Base-by-base conservation (phyloP, 2,888 invertebrate species). In the Oligia latruncula region DNA sequence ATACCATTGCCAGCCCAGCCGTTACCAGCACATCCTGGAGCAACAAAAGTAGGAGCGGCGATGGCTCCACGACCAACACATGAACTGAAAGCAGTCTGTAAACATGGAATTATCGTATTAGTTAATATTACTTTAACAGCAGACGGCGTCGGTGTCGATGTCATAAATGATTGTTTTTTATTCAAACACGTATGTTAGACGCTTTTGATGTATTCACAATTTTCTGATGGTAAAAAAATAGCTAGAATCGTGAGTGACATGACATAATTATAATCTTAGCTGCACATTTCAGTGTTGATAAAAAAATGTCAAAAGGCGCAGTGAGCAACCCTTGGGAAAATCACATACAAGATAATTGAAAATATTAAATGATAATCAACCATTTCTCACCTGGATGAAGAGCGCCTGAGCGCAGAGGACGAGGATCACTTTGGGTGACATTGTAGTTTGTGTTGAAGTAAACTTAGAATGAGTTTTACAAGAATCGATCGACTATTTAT, bases 401-500 rank as follows among this genome's bases (percentile, higher is more conserved):
- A 80, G 68, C 67, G 68, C 83, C 64, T 75, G 83, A 68, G 64
- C 83, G 71, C 82, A 74, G 52, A 74, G 64, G 40, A 82, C 74
- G 71, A 77, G 71, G 78, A 74, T 73, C 35, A 71, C 64, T 52
- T 83, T 82, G 60, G 23, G 35, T 71, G 71, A 55, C 71, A 71
- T 71, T 71, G 35, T 40, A 23, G 35, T 55, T 55, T 23, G 55
- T 40, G 0, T 55, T 11, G 35, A 55, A 40, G 71, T 71, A 2
- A 40, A 71, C 23, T 55, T 71, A 55, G 35, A 71, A 55, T 71
- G 71, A 17, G 9, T n/a, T 40, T 55, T 55, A 0, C 5, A 40
- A 71, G 15, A 55, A 23, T 40, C 1, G 5, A 3, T 17, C 15
- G 55, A 71, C 23, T 71, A 55, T 40, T 55, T 71, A 71, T 55